Conservation (phyloP, 2,888 invertebrate genomes). For the Acrobasis suavella region DNA sequence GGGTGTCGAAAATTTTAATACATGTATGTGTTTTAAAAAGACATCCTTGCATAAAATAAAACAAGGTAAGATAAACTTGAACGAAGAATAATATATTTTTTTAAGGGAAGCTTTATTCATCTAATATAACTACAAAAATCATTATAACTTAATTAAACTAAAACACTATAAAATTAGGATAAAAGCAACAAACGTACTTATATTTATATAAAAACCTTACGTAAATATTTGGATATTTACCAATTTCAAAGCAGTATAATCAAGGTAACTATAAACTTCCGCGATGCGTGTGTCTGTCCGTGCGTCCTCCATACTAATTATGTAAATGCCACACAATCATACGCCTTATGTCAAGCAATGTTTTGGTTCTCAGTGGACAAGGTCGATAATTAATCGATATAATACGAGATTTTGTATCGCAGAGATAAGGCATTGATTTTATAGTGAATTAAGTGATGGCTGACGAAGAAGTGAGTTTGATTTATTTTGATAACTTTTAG, state of each 20-base stretch:
- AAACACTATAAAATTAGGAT: no score
- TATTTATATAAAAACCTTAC: not conserved
- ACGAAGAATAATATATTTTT: no score
- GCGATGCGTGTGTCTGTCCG: slow-evolving; percentile 8
- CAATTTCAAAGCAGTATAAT: not conserved
- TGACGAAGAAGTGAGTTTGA: not conserved
- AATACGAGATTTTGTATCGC: not conserved
- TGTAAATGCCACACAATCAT: slow-evolving; percentile 13
- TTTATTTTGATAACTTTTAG: not conserved
- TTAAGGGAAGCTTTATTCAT: no score
- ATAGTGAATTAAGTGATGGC: slow-evolving; percentile 1
- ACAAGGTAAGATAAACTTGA: no score
- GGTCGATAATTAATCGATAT: not conserved
- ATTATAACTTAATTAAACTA: no score
- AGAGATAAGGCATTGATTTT: not conserved
- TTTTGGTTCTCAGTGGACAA: not conserved
- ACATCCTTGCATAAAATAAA: no score
- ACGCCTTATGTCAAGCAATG: slow-evolving; percentile 9
- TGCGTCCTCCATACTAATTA: slow-evolving; percentile 19
- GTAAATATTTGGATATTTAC: not conserved
- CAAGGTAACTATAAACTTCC: slow-evolving; percentile 15
- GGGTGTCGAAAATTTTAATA: not conserved
- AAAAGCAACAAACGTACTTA: not conserved
- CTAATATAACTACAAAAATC: no score
- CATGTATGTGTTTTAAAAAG: not conserved